These are phyloP conservation scores for Halocynthia roretzi DNA, from an alignment of 23 tunicate genomes.

Conservation along the genomic window DNA sequence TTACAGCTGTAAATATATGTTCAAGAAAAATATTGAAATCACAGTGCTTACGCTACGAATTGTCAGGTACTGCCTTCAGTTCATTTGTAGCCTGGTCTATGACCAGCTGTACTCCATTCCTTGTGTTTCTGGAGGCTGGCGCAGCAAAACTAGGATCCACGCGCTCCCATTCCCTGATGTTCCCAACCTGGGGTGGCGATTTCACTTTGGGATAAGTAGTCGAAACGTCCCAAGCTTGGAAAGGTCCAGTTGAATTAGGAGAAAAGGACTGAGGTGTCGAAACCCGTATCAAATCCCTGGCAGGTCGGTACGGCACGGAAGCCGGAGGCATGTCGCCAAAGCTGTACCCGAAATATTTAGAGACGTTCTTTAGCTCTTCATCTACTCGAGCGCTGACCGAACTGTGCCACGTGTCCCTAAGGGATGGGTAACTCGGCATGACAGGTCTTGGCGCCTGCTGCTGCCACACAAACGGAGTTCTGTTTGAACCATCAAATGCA, in stretches of 20 bases:
- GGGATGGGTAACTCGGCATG: not conserved
- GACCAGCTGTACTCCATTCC: slow-evolving; percentile 26
- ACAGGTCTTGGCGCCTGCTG: not conserved
- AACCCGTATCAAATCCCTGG: slow-evolving; percentile 2
- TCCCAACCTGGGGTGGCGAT: not conserved
- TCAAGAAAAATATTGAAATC: too few relatives aligned
- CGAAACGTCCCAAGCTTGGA: slow-evolving; percentile 9
- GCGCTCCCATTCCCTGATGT: not conserved
- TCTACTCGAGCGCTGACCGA: slow-evolving; percentile 18
- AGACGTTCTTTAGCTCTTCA: slow-evolving; percentile 14
- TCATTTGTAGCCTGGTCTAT: slow-evolving; percentile 58
- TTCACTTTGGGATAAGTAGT: not conserved
- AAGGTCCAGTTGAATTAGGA: not conserved
- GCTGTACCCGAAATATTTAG: slow-evolving; percentile 17
- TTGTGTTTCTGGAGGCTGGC: not conserved
- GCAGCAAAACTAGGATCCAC: not conserved
- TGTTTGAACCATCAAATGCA: too few relatives aligned
- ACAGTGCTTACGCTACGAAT: too few relatives aligned
- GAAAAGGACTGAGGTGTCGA: not conserved
- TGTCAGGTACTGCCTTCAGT: slow-evolving; percentile 38
- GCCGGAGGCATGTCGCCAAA: not conserved
- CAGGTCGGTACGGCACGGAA: slow-evolving; percentile 5
- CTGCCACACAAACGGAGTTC: not conserved
- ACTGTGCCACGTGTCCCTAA: slow-evolving; percentile 20
- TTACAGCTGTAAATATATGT: too few relatives aligned